Percentiles rank a stretch among this genome's conserved stretches.
Evolutionary conservation across 2,888 invertebrate species (phyloP).

Genomic region (Drosophila barbarae): DNA sequence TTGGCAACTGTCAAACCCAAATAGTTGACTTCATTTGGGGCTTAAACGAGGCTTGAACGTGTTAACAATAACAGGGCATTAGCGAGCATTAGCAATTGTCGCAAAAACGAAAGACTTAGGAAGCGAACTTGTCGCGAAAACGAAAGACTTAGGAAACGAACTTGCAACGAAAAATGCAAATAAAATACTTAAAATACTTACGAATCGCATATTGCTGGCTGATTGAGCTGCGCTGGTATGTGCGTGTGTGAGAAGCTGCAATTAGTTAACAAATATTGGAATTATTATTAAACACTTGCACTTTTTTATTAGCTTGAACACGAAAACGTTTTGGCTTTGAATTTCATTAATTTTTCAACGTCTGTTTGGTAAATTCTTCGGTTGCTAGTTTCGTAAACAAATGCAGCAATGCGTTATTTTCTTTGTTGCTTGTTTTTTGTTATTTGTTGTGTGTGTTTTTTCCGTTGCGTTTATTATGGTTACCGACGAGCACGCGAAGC

Average conservation of each 20-base stretch:
- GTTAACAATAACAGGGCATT: constrained; percentile 43
- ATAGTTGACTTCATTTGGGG: constrained; percentile 55
- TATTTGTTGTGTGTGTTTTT: constrained; percentile 5
- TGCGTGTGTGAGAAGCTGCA: constrained; percentile 52
- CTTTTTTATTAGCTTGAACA: constrained; percentile 40
- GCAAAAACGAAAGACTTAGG: constrained; percentile 65
- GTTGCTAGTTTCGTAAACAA: constrained; percentile 34
- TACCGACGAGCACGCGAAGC: constrained; percentile 46
- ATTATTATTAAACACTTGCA: constrained; percentile 54
- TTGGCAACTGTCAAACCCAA: constrained; percentile 33
- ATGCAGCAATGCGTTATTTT: constrained; percentile 39
- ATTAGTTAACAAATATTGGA: constrained; percentile 70
- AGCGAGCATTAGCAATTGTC: constrained; percentile 48
- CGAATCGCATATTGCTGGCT: constrained; percentile 69
- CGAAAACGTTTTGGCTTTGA: constrained; percentile 42
- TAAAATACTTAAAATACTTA: constrained; percentile 48
- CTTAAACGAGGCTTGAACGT: constrained; percentile 38
- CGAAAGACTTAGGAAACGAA: constrained; percentile 70
- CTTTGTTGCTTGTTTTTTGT: constrained; percentile 3
- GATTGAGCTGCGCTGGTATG: constrained; percentile 31
- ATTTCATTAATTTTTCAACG: constrained; percentile 26
- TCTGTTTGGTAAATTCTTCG: constrained; percentile 20
- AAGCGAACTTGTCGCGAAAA: constrained; percentile 60
- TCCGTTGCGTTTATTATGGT: constrained; percentile 14
- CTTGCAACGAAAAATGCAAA: constrained; percentile 31